Evolutionary conservation across 2,113 vertebrate genomes (phyloP).

Genomic region (Corapipo altera): DNA sequence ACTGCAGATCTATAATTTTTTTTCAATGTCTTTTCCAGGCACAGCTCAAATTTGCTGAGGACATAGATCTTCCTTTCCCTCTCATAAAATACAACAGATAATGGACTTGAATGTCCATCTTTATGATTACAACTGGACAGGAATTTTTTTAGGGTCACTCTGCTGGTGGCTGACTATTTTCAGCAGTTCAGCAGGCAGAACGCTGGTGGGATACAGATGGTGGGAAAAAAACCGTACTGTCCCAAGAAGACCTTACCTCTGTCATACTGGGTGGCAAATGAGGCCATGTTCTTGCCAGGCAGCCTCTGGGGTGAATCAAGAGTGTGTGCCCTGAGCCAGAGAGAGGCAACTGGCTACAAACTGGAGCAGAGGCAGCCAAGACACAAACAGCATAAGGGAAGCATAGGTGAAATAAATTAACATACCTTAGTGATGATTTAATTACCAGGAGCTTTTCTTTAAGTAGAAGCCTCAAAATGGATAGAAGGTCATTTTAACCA

Average conservation of each 20-base stretch:
- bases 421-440: neutral
- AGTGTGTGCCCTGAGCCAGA: neutral
- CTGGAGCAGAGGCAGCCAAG: neutral
- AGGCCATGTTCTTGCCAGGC: neutral
- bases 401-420: neutral
- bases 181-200: neutral
- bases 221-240: neutral
- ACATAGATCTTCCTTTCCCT: neutral
- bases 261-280: neutral
- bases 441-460: neutral
- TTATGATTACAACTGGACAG: neutral
- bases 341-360: neutral
- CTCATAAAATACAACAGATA: neutral
- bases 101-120: neutral
- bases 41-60: neutral
- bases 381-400: neutral
- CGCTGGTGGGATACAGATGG: rapidly evolving
- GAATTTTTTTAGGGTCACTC: neutral
- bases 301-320: rapidly evolving
- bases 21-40: neutral
- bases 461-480: neutral
- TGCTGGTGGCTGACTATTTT: neutral
- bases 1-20: neutral
- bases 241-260: neutral
- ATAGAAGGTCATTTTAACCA: neutral